Percentiles rank a stretch among this genome's conserved stretches.
These are phyloP conservation scores for Scartelaos histophorus DNA, from an alignment of 2,113 vertebrate species.

Conservation along the genomic window DNA sequence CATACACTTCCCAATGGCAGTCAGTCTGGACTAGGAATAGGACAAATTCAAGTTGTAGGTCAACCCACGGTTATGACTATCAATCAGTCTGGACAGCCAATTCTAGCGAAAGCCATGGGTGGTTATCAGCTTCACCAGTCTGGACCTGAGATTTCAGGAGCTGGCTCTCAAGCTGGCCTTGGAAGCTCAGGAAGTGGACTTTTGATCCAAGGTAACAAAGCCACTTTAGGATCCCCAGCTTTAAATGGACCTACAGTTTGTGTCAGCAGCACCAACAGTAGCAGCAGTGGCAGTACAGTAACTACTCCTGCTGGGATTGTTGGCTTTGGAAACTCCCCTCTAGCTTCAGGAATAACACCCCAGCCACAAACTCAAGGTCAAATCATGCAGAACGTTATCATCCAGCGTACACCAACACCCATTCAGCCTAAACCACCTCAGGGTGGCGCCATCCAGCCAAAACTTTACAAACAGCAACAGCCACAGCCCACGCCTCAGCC, in stretches of 20 bases:
- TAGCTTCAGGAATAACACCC: constrained; percentile 67
- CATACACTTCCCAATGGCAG: constrained; percentile 90
- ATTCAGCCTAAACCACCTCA: constrained; percentile 92
- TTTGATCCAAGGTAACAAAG: constrained; percentile 87
- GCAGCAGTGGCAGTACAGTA: constrained; percentile 68
- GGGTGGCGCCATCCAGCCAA: constrained; percentile 86
- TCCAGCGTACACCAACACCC: constrained; percentile 92
- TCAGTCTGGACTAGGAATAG: constrained; percentile 87
- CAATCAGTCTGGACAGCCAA: constrained; percentile 87
- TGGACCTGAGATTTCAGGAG: constrained; percentile 74
- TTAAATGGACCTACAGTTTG: constrained; percentile 80
- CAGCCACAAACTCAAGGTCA: constrained; percentile 79
- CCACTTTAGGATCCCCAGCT: constrained; percentile 81
- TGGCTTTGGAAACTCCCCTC: constrained; percentile 71
- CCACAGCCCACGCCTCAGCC: constrained; percentile 74
- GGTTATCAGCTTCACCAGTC: constrained; percentile 87
- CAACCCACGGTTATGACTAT: constrained; percentile 95
- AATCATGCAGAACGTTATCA: constrained; percentile 90
- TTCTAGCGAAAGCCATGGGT: constrained; percentile 88
- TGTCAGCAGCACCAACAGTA: constrained; percentile 73
- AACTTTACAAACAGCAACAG: constrained; percentile 83
- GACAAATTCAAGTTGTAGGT: constrained; percentile 93
- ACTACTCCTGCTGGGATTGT: constrained; percentile 70
- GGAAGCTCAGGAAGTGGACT: constrained; percentile 79
- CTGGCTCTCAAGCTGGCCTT: constrained; percentile 78